A percentile compares a stretch with the other conserved stretches of the same genome.
Conservation (phyloP, 2,113 vertebrate species). For the Neodon shergylaensis region DNA sequence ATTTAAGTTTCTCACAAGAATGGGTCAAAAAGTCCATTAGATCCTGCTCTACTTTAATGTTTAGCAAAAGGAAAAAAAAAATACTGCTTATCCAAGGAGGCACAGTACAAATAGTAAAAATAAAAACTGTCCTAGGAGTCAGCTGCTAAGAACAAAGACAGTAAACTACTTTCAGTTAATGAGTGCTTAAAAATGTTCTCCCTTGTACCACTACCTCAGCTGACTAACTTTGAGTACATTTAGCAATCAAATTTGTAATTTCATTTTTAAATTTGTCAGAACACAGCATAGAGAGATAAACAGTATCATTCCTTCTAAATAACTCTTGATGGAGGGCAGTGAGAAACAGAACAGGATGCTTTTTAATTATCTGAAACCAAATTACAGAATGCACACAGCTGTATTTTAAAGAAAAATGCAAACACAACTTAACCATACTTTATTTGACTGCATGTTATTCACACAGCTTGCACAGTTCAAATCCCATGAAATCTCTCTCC, state of each 20-base stretch:
- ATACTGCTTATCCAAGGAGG: background rate
- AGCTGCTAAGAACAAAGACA: conserved; percentile 24
- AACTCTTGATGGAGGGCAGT: conserved; percentile 40
- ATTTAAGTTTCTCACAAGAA: conserved; percentile 49
- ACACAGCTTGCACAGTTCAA: conserved; percentile 89
- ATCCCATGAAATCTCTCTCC: conserved; percentile 86
- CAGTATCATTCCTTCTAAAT: background rate
- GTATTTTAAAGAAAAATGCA: conserved; percentile 86
- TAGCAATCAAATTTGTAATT: conserved; percentile 46
- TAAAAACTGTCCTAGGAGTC: conserved; percentile 34
- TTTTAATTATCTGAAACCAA: conserved; percentile 37
- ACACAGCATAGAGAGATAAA: conserved; percentile 51
- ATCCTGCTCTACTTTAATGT: background rate
- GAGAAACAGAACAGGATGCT: conserved; percentile 21
- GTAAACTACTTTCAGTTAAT: conserved; percentile 2
- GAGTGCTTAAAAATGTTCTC: conserved; percentile 14
- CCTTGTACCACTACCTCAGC: conserved; percentile 12
- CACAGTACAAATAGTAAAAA: conserved; percentile 23
- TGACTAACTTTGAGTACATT: conserved; percentile 27
- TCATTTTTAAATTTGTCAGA: conserved; percentile 61
- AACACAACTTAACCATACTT: conserved; percentile 88
- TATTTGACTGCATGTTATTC: conserved; percentile 90
- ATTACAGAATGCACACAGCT: conserved; percentile 77
- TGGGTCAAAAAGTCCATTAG: background rate
- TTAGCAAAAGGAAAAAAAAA: background rate